These are phyloP conservation scores for Cassiopea xamachana DNA, from an alignment of 30 jellyfish, hydroid and myxozoan species.

Conservation along the genomic window DNA sequence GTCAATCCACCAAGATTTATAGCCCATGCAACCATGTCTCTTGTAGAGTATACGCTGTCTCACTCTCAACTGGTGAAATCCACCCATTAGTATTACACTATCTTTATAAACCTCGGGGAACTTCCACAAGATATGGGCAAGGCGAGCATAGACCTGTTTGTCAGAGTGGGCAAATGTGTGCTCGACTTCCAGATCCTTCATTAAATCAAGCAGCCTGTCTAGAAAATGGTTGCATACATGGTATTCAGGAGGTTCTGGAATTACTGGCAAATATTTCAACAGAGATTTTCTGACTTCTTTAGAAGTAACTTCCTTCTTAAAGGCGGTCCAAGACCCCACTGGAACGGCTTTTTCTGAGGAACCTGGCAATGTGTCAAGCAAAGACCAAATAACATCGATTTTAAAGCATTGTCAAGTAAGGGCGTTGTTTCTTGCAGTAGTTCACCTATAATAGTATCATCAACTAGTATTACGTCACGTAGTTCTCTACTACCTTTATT, in stretches of 20 bases:
- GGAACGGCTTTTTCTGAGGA: constrained; percentile 12
- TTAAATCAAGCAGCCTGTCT: constrained; percentile 12
- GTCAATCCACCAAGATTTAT: constrained; percentile 62
- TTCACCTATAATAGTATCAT: background rate
- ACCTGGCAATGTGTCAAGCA: constrained; percentile 38
- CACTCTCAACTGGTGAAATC: constrained; percentile 67
- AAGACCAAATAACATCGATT: constrained; percentile 47
- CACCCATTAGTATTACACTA: constrained; percentile 54
- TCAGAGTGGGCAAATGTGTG: constrained; percentile 65
- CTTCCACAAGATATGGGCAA: constrained; percentile 56
- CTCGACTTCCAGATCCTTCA: constrained; percentile 45
- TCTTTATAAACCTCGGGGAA: constrained; percentile 13
- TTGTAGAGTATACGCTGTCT: constrained; percentile 12
- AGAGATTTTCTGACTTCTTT: constrained; percentile 23
- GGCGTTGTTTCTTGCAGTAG: background rate
- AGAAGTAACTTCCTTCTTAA: constrained; percentile 34
- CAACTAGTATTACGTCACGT: background rate
- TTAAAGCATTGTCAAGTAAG: constrained; percentile 18
- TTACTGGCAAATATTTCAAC: constrained; percentile 56
- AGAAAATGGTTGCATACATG: constrained; percentile 17
- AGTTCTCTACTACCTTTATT: background rate
- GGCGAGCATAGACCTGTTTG: constrained; percentile 62
- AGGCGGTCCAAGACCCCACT: constrained; percentile 48
- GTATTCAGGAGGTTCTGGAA: constrained; percentile 61
- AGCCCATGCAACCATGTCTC: constrained; percentile 43